Percentiles rank a stretch among this genome's conserved stretches.
Evolutionary conservation across 2,797 vertebrate genomes (phyloP).

Genomic region (Champsocephalus esox): DNA sequence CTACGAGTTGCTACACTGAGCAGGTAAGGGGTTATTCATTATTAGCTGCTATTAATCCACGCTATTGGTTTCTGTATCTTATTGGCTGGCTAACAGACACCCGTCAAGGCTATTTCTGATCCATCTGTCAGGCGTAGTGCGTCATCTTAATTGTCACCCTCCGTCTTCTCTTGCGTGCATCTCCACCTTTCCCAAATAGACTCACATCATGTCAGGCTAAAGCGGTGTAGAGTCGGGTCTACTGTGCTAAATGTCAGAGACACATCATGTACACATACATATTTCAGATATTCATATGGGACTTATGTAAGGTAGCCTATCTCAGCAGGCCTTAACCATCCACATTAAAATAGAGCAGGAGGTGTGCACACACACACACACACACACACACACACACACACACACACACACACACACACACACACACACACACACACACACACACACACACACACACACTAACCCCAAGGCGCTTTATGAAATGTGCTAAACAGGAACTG

Average conservation of each 20-base stretch:
- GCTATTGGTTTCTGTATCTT: slow-evolving; percentile 15
- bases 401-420: slow-evolving; percentile 28
- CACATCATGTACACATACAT: slow-evolving; percentile 26
- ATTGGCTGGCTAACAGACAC: slow-evolving; percentile 37
- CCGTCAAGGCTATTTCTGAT: slow-evolving; percentile 58
- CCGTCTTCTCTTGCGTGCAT: slow-evolving; percentile 57
- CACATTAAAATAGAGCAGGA: slow-evolving; percentile 47
- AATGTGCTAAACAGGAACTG: slow-evolving; percentile 48
- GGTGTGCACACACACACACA: slow-evolving; percentile 54
- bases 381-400: slow-evolving; percentile 34
- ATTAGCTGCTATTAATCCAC: slow-evolving; percentile 2
- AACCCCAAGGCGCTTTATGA: slow-evolving; percentile 39
- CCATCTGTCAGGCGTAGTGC: slow-evolving; percentile 74
- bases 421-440: slow-evolving; percentile 23
- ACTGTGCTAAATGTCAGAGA: slow-evolving; percentile 42
- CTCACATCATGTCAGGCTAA: slow-evolving; percentile 32
- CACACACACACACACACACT: slow-evolving; percentile 25
- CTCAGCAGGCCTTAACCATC: slow-evolving; percentile 49
- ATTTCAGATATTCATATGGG: slow-evolving; percentile 19
- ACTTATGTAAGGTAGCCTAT: slow-evolving; percentile 64
- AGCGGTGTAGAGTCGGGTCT: slow-evolving; percentile 64
- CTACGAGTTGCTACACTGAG: slow-evolving; percentile 52
- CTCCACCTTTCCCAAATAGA: slow-evolving; percentile 52
- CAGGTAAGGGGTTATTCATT: slow-evolving; percentile 64
- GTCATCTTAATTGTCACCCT: slow-evolving; percentile 72